A percentile compares a stretch with the other conserved stretches of the same genome.
These are phyloP conservation scores for Drosophila carrolli DNA, from an alignment of 1,140 invertebrate species.

Conservation along the genomic window DNA sequence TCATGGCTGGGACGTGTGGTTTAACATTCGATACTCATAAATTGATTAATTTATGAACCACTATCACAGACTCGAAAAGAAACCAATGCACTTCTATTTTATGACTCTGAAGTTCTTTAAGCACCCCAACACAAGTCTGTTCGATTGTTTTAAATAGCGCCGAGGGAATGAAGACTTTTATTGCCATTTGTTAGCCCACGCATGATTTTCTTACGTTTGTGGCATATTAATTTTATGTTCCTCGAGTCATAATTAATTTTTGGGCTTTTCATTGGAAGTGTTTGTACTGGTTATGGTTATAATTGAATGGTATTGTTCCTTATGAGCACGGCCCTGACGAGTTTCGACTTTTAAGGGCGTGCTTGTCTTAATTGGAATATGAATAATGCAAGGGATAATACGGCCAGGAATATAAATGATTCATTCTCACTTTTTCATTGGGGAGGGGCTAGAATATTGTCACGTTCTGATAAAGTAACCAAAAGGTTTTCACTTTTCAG, in stretches of 20 bases:
- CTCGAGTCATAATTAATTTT: constrained; percentile 59
- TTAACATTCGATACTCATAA: constrained; percentile 9
- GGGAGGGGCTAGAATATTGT: constrained; percentile 30
- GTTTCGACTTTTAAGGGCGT: constrained; percentile 55
- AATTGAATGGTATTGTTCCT: constrained; percentile 25
- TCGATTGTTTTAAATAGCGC: constrained; percentile 11
- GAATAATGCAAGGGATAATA: constrained; percentile 61
- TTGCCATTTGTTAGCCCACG: constrained; percentile 48
- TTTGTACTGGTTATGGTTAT: constrained; percentile 13
- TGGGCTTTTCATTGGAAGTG: constrained; percentile 55
- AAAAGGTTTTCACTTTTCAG: constrained; percentile 28
- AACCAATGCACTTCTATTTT: constrained; percentile 32
- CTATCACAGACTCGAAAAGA: constrained; percentile 2
- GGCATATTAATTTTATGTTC: constrained; percentile 67
- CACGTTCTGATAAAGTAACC: constrained; percentile 3
- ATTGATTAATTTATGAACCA: constrained; percentile 38
- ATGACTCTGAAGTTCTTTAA: constrained; percentile 4
- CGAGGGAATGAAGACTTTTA: constrained; percentile 25
- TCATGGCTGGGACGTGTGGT: constrained; percentile 14
- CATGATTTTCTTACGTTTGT: constrained; percentile 42
- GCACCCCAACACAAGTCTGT: constrained; percentile 9
- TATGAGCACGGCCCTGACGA: constrained; percentile 27
- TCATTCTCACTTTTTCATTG: constrained; percentile 69
- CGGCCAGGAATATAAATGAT: constrained; percentile 8
- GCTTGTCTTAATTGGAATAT: constrained; percentile 21